Percentiles rank a stretch among this genome's conserved stretches.
phyloP scores from a whole-genome alignment of 2,113 vertebrate genomes.

The Morphnarchus princeps region DNA sequence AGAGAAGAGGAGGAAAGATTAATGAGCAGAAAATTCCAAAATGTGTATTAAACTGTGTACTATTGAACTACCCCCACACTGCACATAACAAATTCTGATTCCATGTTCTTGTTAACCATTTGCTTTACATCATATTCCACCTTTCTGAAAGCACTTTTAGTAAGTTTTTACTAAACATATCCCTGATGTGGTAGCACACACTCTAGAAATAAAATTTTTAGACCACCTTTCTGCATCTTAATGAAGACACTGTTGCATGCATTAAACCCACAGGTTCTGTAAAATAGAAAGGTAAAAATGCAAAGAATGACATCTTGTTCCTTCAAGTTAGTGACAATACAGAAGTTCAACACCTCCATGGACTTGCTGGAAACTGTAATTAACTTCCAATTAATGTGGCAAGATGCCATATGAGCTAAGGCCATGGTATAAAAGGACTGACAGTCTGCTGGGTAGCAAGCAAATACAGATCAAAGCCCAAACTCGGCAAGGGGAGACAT shows the following conservation, averaged over 20 bases:
- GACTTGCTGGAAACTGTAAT: constrained; percentile 14
- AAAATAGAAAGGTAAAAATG: neutral
- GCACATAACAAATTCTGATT: neutral
- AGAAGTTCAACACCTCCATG: neutral
- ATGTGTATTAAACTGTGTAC: neutral
- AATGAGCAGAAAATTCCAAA: neutral
- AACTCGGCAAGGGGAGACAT: neutral
- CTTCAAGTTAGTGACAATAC: neutral
- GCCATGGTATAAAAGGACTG: neutral
- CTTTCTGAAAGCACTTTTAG: neutral
- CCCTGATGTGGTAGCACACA: neutral
- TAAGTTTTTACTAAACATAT: neutral
- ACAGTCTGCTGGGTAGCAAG: neutral
- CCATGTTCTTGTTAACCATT: neutral
- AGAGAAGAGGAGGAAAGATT: neutral
- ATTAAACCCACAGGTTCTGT: neutral
- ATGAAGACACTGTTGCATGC: neutral
- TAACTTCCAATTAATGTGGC: constrained; percentile 26
- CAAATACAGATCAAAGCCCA: constrained; percentile 19
- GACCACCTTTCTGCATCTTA: neutral
- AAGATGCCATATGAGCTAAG: constrained; percentile 8
- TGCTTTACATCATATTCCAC: neutral
- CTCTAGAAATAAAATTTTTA: neutral
- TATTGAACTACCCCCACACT: neutral
- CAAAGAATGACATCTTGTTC: neutral